Base-by-base conservation (phyloP, 2,888 invertebrate species). In the Rhaphigaster nebulosa region DNA sequence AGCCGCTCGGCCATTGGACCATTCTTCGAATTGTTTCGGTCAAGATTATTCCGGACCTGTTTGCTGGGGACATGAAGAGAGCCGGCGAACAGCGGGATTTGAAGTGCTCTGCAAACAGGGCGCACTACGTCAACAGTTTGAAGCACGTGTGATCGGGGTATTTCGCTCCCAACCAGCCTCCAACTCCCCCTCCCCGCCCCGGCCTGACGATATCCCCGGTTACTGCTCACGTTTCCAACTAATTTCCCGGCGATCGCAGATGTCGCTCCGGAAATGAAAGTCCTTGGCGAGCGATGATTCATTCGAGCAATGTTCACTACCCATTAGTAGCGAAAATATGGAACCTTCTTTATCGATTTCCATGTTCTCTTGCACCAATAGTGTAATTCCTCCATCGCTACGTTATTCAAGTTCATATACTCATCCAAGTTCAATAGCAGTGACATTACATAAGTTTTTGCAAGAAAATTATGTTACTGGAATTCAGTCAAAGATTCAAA, bases 81-180 rank as follows among this genome's bases (percentile, higher is more conserved):
- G 84, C 84, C 15, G 26, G 84, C n/a, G 26, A 50, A 26, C 84
- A 84, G 45, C 45, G 45, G 84, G 84, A 45, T 45, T 45, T 50
- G 34, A 18, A 84, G 84, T 45, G 84, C 84, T 84, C n/a, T 8
- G 45, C 84, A 84, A 84, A 84, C 84, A 84, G 45, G 84, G 12
- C 84, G 26, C 45, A 45, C 84, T 45, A 41, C 84, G 84, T 84
- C 84, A 84, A 84, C 84, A 84, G n/a, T 84, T 84, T 84, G 84
- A n/a, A 84, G 84, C 84, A 45, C 41, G 84, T 84, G 84, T 84
- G 84, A 84, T 84, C 84, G 45, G 84, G 41, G 70, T 76, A 76
- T 76, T 76, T 76, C 84, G 84, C 41, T n/a, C 45, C 45, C 84
- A 38, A 13, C 45, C 45, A 1, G 0, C 41, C 10, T 0, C 29